Percentiles rank a stretch among this genome's conserved stretches.
Conservation (phyloP, 2,797 vertebrate genomes). For the Myotis vivesi region DNA sequence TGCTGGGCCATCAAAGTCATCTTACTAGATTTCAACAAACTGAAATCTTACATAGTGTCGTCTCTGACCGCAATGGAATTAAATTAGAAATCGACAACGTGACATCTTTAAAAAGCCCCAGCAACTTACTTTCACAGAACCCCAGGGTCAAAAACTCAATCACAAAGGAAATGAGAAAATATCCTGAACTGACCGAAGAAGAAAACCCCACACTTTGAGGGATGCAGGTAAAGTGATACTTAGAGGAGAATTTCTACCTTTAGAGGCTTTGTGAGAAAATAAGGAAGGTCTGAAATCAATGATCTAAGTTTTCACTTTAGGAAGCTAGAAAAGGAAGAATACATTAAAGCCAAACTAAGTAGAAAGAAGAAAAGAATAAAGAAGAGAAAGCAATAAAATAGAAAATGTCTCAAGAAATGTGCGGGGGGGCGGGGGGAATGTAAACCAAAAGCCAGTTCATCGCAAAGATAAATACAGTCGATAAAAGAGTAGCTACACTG, state of each 20-base stretch:
- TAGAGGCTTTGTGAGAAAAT: not conserved
- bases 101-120: not conserved
- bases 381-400: not conserved
- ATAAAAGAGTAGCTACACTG: not conserved
- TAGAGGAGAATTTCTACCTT: not conserved
- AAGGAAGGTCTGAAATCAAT: conserved; percentile 27
- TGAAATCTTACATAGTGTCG: not conserved
- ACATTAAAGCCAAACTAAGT: not conserved
- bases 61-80: not conserved
- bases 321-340: conserved; percentile 42
- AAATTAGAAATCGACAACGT: conserved; percentile 15
- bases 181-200: not conserved
- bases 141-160: conserved; percentile 14
- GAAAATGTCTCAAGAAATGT: not conserved
- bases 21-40: not conserved
- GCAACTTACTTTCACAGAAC: conserved; percentile 15
- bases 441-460: not conserved
- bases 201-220: not conserved
- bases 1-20: not conserved
- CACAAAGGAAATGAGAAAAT: conserved; percentile 17
- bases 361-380: conserved; percentile 17
- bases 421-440: fast-evolving
- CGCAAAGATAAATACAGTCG: not conserved
- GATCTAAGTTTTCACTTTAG: not conserved
- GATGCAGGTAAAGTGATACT: not conserved